A percentile compares a stretch with the other conserved stretches of the same genome.
phyloP scores from a whole-genome alignment of 1,140 invertebrate species.

The Galleria mellonella region DNA sequence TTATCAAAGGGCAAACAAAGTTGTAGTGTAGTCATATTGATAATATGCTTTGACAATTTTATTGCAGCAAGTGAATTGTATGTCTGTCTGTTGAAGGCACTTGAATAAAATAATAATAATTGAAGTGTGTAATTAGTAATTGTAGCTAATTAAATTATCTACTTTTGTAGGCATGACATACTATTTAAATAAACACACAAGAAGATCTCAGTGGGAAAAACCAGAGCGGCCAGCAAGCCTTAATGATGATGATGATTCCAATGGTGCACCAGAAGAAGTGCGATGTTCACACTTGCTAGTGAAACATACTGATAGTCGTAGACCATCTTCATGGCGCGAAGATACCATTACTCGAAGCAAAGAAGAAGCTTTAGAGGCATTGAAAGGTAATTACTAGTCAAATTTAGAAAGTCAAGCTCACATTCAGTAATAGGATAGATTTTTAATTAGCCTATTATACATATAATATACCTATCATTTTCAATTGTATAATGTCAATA shows the following conservation, averaged over 20 bases:
- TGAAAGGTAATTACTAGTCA: conserved; percentile 70
- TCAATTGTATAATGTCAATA: no score
- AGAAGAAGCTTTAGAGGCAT: conserved; percentile 91
- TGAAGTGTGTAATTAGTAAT: no score
- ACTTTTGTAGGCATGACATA: conserved; percentile 75
- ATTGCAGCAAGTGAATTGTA: no score
- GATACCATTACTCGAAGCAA: conserved; percentile 93
- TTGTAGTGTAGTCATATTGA: no score
- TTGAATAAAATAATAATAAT: no score
- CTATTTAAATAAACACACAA: conserved; percentile 96
- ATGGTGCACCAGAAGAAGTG: conserved; percentile 74
- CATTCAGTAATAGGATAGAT: no score
- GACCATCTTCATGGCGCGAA: conserved; percentile 96
- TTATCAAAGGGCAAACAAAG: no score
- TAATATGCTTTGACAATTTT: no score
- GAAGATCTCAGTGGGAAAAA: conserved; percentile 97
- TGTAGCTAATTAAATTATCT: conserved; percentile 1
- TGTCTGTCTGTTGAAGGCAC: no score
- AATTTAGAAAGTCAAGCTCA: no score
- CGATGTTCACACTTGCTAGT: conserved; percentile 95
- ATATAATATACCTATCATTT: no score
- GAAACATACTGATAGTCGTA: conserved; percentile 93
- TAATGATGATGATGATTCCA: conserved; percentile 21
- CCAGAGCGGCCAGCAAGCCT: conserved; percentile 88
- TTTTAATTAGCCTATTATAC: no score